A percentile compares a stretch with the other conserved stretches of the same genome.
These are phyloP conservation scores for Trichonephila clavipes DNA, from an alignment of 1,140 invertebrate genomes.

Conservation along the genomic window DNA sequence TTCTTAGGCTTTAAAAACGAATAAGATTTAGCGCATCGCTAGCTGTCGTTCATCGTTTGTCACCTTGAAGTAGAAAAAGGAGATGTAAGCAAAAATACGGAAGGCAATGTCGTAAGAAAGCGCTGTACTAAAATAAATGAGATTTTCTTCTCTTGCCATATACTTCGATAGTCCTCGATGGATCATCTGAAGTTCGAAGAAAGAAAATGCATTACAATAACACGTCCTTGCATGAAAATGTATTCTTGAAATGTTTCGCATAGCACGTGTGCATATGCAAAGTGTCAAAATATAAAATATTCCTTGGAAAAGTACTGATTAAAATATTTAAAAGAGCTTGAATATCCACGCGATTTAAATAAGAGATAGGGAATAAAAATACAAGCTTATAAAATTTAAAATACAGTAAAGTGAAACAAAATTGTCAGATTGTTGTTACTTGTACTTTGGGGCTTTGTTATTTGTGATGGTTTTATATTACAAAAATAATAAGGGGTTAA, in stretches of 20 bases:
- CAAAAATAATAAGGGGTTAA: too few relatives aligned
- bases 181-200: slow-evolving; percentile 54
- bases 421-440: not conserved
- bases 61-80: slow-evolving; percentile 22
- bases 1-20: slow-evolving; percentile 61
- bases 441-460: too few relatives aligned
- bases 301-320: not conserved
- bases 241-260: slow-evolving; percentile 16
- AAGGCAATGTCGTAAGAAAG: slow-evolving; percentile 57
- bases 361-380: not conserved
- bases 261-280: slow-evolving; percentile 22
- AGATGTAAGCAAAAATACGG: slow-evolving; percentile 50
- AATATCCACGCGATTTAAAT: not conserved
- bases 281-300: slow-evolving; percentile 22
- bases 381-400: too few relatives aligned
- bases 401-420: not conserved
- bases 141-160: slow-evolving; percentile 55
- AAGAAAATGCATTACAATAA: slow-evolving; percentile 46
- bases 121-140: slow-evolving; percentile 70
- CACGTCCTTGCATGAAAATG: slow-evolving; percentile 44
- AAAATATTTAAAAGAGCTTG: slow-evolving; percentile 59
- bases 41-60: slow-evolving; percentile 67
- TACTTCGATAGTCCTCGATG: slow-evolving; percentile 9
- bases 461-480: too few relatives aligned
- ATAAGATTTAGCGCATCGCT: slow-evolving; percentile 70